phyloP scores from a whole-genome alignment of 2,797 vertebrate species.

The Malacoraja senta region DNA sequence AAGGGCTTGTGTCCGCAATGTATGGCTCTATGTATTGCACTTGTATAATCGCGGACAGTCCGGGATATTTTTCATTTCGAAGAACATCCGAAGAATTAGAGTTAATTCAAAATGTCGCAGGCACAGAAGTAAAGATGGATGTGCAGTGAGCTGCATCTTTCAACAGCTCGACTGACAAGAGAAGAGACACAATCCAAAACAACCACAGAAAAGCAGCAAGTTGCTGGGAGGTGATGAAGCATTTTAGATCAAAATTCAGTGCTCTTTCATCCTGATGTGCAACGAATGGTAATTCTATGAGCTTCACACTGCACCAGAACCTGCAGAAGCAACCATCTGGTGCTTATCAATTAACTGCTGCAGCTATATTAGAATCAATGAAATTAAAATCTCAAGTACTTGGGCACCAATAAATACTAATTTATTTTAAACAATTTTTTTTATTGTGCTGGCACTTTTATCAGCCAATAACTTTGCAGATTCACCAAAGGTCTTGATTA shows the following conservation, averaged over 20 bases:
- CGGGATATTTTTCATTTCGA: not conserved
- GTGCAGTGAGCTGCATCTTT: not conserved
- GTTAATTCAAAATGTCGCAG: not conserved
- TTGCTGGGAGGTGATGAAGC: slow-evolving; percentile 6
- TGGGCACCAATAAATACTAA: not conserved
- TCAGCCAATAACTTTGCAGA: not conserved
- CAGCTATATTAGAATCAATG: not conserved
- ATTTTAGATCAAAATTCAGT: slow-evolving; percentile 26
- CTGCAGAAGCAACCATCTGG: slow-evolving; percentile 2
- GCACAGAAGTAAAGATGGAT: slow-evolving; percentile 11
- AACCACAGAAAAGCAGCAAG: not conserved
- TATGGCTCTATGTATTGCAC: not conserved
- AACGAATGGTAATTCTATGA: not conserved
- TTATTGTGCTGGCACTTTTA: not conserved
- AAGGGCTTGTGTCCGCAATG: no score
- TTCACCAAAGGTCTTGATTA: not conserved
- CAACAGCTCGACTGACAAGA: not conserved
- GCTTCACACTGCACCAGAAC: not conserved
- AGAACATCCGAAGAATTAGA: not conserved
- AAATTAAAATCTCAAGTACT: not conserved
- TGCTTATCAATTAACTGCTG: not conserved
- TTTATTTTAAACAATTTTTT: not conserved
- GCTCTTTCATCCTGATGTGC: not conserved
- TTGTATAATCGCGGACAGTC: not conserved
- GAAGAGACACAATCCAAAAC: not conserved